Base-by-base conservation (phyloP, 2,113 vertebrate genomes). In the Coptodon bakossiorum region DNA sequence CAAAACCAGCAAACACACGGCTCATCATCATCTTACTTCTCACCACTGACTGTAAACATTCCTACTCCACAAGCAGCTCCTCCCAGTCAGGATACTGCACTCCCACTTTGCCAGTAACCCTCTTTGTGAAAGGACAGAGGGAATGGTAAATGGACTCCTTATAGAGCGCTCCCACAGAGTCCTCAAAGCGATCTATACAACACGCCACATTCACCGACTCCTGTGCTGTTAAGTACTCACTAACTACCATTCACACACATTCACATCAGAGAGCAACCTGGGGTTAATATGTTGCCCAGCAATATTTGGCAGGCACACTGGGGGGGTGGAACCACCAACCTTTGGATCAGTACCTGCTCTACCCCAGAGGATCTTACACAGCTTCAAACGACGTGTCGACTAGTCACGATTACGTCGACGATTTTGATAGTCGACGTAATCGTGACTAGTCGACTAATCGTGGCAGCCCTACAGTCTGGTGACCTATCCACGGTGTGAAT, bases 111-210 rank as follows among this genome's bases (percentile, higher is more conserved):
- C 56, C 27, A 31, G 14, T 31, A 31, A 31, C 8, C 0, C 27
- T 61, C 27, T 61, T 1, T 9, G 57, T 61, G 57, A 31, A 31
- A 34, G 29, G 59, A 61, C 29, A 17, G 16, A 61, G 57, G 57
- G 54, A 57, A 57, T 29, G 56, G 29, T 3, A 4, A 61, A 59
- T 9, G 27, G 56, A 59, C 7, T 61, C 14, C 0, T 0, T 5
- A 31, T 0, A 31, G 1, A 59, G 57, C 2, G 9, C 24, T 29
- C 13, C 45, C 45, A 17, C 45, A 31, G 31, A 31, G 31, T 31
- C 31, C 31, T 31, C 31, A 50, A 50, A 50, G 45, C 45, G 4
- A 19, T n/a, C 19, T 0, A 2, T 3, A 1, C 56, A 59, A 59
- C 56, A 59, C 0, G 56, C 27, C 56, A 59, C 56, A 59, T 1